These are phyloP conservation scores for Patiria pectinifera DNA, from an alignment of 53 echinoderm and acorn worm species.

Conservation along the genomic window DNA sequence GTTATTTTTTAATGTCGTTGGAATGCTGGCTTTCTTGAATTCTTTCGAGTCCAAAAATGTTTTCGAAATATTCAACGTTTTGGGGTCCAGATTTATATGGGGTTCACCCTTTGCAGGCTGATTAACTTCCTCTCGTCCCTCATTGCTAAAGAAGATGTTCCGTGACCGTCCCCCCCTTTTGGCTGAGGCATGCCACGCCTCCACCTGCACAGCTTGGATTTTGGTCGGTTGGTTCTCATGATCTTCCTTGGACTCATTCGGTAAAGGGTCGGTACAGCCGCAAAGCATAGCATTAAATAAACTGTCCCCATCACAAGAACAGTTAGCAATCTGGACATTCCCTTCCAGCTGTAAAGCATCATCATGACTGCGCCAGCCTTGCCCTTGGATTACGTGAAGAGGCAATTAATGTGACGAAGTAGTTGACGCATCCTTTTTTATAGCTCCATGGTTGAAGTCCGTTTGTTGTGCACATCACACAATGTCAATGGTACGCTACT, in stretches of 20 bases:
- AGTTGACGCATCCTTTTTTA: no score
- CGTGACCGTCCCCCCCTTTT: conserved; percentile 45
- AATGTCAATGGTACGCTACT: no score
- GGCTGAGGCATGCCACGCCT: conserved; percentile 15
- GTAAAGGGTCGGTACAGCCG: not conserved
- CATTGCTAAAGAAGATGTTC: conserved; percentile 40
- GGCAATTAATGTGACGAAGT: not conserved
- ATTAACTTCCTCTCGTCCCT: not conserved
- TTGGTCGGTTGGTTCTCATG: not conserved
- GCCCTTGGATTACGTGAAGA: not conserved
- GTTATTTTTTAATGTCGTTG: conserved; percentile 17
- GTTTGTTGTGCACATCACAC: not conserved
- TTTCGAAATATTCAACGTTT: conserved; percentile 1
- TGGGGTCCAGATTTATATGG: no score
- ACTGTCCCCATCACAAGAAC: conserved; percentile 21
- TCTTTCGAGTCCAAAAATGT: not conserved
- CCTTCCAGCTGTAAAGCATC: conserved; percentile 23
- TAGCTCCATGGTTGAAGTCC: no score
- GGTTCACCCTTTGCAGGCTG: not conserved
- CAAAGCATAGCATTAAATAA: conserved; percentile 20
- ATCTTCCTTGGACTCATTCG: not conserved
- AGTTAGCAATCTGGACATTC: not conserved
- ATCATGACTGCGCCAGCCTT: not conserved
- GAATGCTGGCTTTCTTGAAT: conserved; percentile 7
- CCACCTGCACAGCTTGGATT: not conserved